Conservation (phyloP, 2,113 vertebrate genomes). For the Colius striatus region DNA sequence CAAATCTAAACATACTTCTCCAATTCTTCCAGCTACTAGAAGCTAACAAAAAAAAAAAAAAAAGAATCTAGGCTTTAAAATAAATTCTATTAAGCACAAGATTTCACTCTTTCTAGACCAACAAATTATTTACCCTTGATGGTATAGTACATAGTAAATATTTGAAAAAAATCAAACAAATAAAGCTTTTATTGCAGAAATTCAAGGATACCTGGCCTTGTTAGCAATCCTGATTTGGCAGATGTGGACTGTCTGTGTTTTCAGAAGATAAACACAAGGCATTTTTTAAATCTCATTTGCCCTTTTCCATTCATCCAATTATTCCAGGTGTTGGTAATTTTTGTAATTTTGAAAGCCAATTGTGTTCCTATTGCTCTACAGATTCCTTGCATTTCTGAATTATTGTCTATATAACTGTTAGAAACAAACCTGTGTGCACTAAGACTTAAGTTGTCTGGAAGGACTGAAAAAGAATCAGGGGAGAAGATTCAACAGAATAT, state of each 20-base stretch:
- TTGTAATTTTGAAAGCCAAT: neutral
- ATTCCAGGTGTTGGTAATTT: neutral
- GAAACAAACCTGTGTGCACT: neutral
- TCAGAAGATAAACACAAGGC: neutral
- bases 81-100: neutral
- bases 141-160: neutral
- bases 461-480: neutral
- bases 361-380: neutral
- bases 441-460: neutral
- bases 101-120: neutral
- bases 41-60: neutral
- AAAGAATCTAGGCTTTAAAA: neutral
- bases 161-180: neutral
- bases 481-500: neutral
- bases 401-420: neutral
- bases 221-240: neutral
- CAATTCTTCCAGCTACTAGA: neutral
- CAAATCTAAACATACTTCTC: neutral
- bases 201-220: neutral
- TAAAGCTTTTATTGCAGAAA: neutral
- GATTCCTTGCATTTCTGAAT: neutral
- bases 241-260: neutral
- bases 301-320: neutral
- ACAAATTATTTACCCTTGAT: neutral
- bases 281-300: neutral